Evolutionary conservation across 2,113 vertebrate species (phyloP).

Genomic region (Cyprinodon variegatus): DNA sequence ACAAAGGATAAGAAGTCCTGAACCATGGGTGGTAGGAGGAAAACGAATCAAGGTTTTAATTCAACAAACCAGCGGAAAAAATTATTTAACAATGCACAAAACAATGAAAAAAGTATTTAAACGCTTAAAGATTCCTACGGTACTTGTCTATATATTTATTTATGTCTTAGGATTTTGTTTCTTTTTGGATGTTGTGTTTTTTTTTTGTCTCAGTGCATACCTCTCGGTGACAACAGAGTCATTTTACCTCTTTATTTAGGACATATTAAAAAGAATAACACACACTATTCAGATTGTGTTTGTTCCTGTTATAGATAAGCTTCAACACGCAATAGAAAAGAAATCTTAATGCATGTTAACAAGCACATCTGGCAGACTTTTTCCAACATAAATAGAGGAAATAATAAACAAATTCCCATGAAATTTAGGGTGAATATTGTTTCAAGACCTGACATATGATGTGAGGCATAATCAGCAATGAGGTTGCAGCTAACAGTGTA

Average conservation of each 20-base stretch:
- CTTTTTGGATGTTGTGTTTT: neutral
- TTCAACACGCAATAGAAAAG: neutral
- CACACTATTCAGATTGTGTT: constrained; percentile 36
- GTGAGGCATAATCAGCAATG: constrained; percentile 1
- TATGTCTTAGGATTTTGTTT: neutral
- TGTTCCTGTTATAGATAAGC: constrained; percentile 55
- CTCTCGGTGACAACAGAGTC: constrained; percentile 36
- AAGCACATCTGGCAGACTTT: constrained; percentile 18
- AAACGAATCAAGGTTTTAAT: neutral
- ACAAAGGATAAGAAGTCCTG: neutral
- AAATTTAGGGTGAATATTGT: constrained; percentile 11
- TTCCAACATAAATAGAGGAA: neutral
- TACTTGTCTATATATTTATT: neutral
- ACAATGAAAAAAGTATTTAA: neutral
- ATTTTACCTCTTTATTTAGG: constrained; percentile 34
- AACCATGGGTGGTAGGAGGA: neutral
- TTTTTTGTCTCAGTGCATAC: constrained; percentile 12
- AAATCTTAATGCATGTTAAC: constrained; percentile 15
- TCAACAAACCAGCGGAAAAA: too few species aligned
- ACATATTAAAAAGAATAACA: constrained; percentile 51
- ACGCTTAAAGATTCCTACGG: neutral
- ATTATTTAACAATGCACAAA: neutral
- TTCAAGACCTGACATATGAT: constrained; percentile 19
- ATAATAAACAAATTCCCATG: neutral
- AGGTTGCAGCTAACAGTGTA: constrained; percentile 24